Base-by-base conservation (phyloP, 2,113 vertebrate genomes). In the Zosterops japonicus region DNA sequence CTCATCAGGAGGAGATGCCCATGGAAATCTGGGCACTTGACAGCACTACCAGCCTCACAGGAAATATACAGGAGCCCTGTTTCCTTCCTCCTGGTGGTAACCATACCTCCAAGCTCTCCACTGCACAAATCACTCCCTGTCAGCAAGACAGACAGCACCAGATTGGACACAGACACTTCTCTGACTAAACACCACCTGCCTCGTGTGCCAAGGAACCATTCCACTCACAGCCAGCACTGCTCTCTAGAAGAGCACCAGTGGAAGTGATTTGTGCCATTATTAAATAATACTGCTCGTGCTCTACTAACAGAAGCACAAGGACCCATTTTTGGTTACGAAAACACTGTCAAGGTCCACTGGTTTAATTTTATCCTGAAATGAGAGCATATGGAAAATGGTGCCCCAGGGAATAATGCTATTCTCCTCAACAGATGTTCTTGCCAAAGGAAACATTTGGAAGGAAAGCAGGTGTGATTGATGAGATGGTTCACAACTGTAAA, bases 361-460 rank as follows among this genome's bases (percentile, higher is more conserved):
- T 42, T 94, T 94, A 81, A 93, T 90, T 93, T 64, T 65, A 78
- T 25, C 49, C 83, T 87, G 86, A 95, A 92, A 94, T 1, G 1
- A 53, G 1, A 93, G 49, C 83, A 94, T 75, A 96, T 25, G 92
- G 88, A 76, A 94, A 93, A 65, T 16, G 52, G 39, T 60, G 60
- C 88, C 72, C 23, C 4, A 49, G 93, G 85, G 90, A 92, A 33
- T 3, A 2, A 82, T 33, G 76, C 39, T 52, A 60, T 81, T 89
- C 42, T 93, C 78, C 70, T 65, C 29, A 94, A 70, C 94, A 96
- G 93, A 94, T 94, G 93, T 46, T 94, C 80, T 78, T 78, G 88
- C 79, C 65, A 81, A 35, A 64, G 90, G 65, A 89, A 93, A 59
- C 49, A 25, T 44, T 72, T 33, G 63, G 46, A 60, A 90, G 76